These are phyloP conservation scores for Pitta sordida DNA, from an alignment of 2,113 vertebrate genomes.

Conservation along the genomic window DNA sequence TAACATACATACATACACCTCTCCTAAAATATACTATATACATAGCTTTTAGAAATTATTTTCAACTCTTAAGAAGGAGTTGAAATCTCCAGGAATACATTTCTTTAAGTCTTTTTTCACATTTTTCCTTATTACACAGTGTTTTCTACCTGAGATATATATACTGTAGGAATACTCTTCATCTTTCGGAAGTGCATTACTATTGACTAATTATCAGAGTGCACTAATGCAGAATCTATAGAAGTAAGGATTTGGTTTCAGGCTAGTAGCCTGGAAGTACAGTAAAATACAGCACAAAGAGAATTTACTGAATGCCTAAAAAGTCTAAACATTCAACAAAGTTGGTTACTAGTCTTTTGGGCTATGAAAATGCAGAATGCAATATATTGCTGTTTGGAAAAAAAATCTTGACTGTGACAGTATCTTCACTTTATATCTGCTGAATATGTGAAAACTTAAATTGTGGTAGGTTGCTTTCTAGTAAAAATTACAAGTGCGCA, in stretches of 20 bases:
- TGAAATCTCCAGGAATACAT: background rate
- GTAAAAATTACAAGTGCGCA: background rate
- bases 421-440: background rate
- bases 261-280: background rate
- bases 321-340: background rate
- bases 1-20: background rate
- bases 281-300: background rate
- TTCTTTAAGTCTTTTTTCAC: background rate
- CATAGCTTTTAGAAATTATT: background rate
- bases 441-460: background rate
- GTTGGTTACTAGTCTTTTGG: background rate
- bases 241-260: background rate
- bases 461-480: background rate
- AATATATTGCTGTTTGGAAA: background rate
- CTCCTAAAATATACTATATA: background rate
- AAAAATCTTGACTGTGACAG: background rate
- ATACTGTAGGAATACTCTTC: background rate
- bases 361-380: background rate
- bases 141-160: background rate
- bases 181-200: background rate
- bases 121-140: background rate
- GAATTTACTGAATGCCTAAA: background rate
- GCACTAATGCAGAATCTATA: background rate
- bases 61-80: background rate
- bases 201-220: background rate